Conservation (phyloP, 2,113 vertebrate genomes). For the Coptodon bakossiorum region DNA sequence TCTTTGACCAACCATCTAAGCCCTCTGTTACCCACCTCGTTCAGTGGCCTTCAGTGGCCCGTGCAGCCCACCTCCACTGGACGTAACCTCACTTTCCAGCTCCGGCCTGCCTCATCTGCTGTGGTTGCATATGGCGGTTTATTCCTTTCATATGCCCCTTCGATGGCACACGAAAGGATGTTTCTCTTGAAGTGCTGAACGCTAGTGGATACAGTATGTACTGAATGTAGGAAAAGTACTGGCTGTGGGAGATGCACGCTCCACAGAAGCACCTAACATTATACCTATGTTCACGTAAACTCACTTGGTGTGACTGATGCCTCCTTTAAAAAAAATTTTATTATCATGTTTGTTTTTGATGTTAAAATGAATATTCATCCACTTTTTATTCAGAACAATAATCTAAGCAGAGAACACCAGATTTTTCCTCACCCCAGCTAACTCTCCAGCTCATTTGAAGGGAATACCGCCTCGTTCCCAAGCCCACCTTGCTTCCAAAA, state of each 20-base stretch:
- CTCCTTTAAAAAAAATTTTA: not conserved
- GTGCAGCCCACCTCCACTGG: not conserved
- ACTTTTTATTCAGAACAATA: not conserved
- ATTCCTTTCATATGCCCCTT: not conserved
- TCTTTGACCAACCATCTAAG: not conserved
- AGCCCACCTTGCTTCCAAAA: not conserved
- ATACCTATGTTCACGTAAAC: not conserved
- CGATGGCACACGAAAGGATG: fast-evolving
- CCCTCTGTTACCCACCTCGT: not conserved
- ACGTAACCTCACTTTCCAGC: not conserved
- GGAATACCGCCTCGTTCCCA: not conserved
- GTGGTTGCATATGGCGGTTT: not conserved
- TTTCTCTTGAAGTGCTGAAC: not conserved
- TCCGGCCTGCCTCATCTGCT: not conserved
- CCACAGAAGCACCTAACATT: not conserved
- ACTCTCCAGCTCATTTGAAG: not conserved
- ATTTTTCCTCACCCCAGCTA: not conserved
- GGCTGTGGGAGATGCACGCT: not conserved
- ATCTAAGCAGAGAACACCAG: not conserved
- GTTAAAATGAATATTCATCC: not conserved
- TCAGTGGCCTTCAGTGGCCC: not conserved
- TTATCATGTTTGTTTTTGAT: not conserved
- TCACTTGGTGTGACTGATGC: not conserved
- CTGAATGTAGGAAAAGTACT: not conserved
- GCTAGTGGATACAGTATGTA: not conserved